A percentile compares a stretch with the other conserved stretches of the same genome.
phyloP scores from a whole-genome alignment of 35 echinoderm and acorn worm genomes.

The Anneissia japonica region DNA sequence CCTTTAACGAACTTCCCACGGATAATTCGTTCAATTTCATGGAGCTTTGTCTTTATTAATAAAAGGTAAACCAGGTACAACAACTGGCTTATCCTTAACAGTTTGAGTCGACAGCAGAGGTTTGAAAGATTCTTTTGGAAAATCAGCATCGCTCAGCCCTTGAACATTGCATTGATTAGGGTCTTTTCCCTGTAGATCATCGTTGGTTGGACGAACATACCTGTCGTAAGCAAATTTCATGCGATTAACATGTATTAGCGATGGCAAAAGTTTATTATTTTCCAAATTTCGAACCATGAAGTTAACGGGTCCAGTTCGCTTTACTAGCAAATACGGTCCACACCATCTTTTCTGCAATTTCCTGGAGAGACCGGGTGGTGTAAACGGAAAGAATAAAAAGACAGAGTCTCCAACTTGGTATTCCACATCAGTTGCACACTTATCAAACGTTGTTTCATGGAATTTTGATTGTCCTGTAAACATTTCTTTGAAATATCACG shows the following conservation, averaged over 20 bases:
- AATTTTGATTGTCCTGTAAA: too few relatives aligned
- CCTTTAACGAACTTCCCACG: constrained; percentile 13
- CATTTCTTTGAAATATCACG: too few relatives aligned
- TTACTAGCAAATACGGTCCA: constrained; percentile 15
- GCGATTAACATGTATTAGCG: constrained; percentile 25
- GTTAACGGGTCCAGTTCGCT: constrained; percentile 16
- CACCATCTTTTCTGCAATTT: constrained; percentile 18
- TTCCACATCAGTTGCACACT: too few relatives aligned
- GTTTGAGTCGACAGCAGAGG: too few relatives aligned
- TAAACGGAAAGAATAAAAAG: not conserved
- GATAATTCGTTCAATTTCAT: constrained; percentile 6
- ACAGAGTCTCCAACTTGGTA: constrained; percentile 2
- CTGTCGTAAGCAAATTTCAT: constrained; percentile 37
- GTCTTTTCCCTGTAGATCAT: not conserved
- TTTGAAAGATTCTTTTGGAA: too few relatives aligned
- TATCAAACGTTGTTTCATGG: too few relatives aligned
- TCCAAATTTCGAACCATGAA: constrained; percentile 25
- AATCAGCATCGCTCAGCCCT: too few relatives aligned
- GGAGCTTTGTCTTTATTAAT: not conserved
- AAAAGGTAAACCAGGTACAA: too few relatives aligned
- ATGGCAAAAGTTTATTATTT: constrained; percentile 5
- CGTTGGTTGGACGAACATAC: constrained; percentile 7
- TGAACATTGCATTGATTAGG: too few relatives aligned
- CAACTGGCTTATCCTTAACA: too few relatives aligned
- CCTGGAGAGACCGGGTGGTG: constrained; percentile 18